phyloP scores from a whole-genome alignment of 2,888 invertebrate genomes.

The Erebia epiphron region DNA sequence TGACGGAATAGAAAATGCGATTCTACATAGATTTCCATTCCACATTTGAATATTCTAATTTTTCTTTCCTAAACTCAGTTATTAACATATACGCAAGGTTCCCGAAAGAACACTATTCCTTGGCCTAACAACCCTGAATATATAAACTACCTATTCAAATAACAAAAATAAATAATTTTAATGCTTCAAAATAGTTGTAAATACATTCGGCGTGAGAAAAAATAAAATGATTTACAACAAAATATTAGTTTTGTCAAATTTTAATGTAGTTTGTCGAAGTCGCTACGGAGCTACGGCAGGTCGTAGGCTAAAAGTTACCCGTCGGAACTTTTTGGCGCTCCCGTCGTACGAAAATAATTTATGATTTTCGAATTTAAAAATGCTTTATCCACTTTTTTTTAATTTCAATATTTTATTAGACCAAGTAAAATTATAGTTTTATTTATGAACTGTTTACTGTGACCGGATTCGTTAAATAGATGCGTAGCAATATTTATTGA shows the following conservation, averaged over 20 bases:
- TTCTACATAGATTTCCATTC: conserved; percentile 37
- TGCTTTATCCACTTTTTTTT: background rate
- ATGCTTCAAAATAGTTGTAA: conserved; percentile 6
- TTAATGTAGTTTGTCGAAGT: conserved; percentile 36
- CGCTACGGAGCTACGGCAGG: conserved; percentile 53
- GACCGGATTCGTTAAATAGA: background rate
- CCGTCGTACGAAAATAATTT: conserved; percentile 19
- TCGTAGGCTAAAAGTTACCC: conserved; percentile 79
- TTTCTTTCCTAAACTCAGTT: conserved; percentile 14
- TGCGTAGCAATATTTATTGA: background rate
- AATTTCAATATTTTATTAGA: background rate
- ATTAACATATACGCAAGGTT: background rate
- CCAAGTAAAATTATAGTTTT: background rate
- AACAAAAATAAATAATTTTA: background rate
- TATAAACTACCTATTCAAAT: conserved; percentile 11
- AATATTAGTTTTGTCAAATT: conserved; percentile 28
- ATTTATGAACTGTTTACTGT: background rate
- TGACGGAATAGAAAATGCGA: conserved; percentile 50
- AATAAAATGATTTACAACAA: conserved; percentile 11
- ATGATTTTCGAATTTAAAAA: conserved; percentile 11
- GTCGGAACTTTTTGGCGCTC: conserved; percentile 62
- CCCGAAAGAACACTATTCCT: background rate
- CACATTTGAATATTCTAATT: conserved; percentile 35
- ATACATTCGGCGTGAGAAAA: background rate
- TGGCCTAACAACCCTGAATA: background rate